A percentile compares a stretch with the other conserved stretches of the same genome.
Evolutionary conservation across 2,113 vertebrate species (phyloP).

Genomic region (Ursus arctos): DNA sequence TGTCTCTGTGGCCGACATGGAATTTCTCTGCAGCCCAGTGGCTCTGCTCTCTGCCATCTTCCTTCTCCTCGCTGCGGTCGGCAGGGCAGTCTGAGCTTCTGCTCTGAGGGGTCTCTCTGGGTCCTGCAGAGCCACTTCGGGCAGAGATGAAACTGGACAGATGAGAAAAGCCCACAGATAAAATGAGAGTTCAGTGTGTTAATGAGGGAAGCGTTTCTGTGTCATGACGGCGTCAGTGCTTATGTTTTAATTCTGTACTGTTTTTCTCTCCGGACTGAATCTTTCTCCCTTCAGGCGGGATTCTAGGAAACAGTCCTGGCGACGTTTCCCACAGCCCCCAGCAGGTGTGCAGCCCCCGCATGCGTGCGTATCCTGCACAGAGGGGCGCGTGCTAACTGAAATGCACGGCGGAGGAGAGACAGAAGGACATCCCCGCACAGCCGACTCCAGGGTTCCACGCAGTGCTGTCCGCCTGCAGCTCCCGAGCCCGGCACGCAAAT

Average conservation of each 20-base stretch:
- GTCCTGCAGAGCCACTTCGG: not conserved
- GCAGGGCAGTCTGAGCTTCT: not conserved
- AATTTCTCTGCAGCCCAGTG: not conserved
- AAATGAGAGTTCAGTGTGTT: not conserved
- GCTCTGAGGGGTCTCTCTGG: not conserved
- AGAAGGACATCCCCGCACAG: too few relatives aligned
- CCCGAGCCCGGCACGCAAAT: not conserved
- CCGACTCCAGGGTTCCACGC: not conserved
- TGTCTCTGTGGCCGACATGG: accelerated
- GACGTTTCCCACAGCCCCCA: not conserved
- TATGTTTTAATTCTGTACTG: not conserved
- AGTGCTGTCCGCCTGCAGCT: not conserved
- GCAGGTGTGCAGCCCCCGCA: too few relatives aligned
- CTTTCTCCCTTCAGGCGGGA: not conserved
- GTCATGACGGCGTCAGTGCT: not conserved
- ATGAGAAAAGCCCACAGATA: not conserved
- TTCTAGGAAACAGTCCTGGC: not conserved
- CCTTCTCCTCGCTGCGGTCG: not conserved
- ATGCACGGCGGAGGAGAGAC: not conserved
- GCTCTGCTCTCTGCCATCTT: not conserved
- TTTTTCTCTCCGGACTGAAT: not conserved
- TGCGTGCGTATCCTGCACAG: not conserved
- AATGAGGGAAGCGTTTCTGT: not conserved
- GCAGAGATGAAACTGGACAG: slow-evolving; percentile 10
- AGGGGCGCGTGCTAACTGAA: not conserved